These are phyloP conservation scores for Hypsibius dujardini DNA, from an alignment of 1,140 invertebrate genomes.

Conservation along the genomic window DNA sequence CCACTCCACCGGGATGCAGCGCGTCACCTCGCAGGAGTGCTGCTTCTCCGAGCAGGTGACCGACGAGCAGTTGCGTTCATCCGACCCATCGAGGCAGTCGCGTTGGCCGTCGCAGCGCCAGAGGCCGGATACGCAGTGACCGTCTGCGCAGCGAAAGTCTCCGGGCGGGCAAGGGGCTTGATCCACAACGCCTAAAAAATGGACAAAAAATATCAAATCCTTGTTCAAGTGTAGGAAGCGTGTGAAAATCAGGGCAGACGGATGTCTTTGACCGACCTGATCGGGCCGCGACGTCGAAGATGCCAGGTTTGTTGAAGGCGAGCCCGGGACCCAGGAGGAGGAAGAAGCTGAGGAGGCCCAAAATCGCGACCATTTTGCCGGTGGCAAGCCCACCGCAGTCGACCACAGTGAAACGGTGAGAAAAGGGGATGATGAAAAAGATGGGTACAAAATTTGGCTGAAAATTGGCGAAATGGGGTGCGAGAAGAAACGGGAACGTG, in stretches of 20 bases:
- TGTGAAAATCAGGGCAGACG: slow-evolving; percentile 28
- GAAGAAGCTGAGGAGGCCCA: slow-evolving; percentile 39
- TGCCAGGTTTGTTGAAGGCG: slow-evolving; percentile 29
- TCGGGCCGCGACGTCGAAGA: slow-evolving; percentile 43
- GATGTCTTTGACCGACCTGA: slow-evolving; percentile 60
- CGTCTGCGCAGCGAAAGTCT: slow-evolving; percentile 56
- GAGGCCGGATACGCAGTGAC: slow-evolving; percentile 62
- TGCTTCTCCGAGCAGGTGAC: slow-evolving; percentile 40
- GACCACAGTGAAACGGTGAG: no score
- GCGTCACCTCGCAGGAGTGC: slow-evolving; percentile 44
- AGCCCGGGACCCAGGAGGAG: slow-evolving; percentile 32
- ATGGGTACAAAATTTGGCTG: no score
- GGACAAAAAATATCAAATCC: neutral
- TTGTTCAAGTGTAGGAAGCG: no score
- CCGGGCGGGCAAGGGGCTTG: slow-evolving; percentile 49
- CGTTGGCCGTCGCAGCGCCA: slow-evolving; percentile 76
- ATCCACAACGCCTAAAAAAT: neutral
- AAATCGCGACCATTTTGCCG: no score
- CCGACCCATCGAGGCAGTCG: slow-evolving; percentile 71
- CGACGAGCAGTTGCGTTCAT: slow-evolving; percentile 41
- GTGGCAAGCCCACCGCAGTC: no score
- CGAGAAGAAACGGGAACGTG: no score
- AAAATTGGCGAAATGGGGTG: no score
- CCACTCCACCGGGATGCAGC: slow-evolving; percentile 52
- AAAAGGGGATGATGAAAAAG: no score